Evolutionary conservation across 2,888 invertebrate species (phyloP), one percentile per base, ranked within the genome.

Genomic region (Pammene fasciana): DNA sequence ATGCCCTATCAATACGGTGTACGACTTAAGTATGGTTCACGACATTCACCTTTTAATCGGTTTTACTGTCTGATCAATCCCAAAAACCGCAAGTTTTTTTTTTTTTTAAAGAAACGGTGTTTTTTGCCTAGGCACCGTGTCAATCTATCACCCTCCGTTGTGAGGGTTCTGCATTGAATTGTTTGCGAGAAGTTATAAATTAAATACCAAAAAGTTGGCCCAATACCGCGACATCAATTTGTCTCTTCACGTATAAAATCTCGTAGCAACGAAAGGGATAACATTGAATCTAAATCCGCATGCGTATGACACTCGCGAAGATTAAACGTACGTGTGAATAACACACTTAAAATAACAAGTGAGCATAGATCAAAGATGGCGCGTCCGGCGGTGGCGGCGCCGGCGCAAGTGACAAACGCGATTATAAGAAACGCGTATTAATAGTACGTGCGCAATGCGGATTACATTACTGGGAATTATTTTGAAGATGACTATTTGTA

Each of bases 341-440:
- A 68, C 67, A 67, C 67, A 68, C 57, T 68, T 65, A 68, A 68
- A 68, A 68, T 68, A 68, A 68, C 52, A 45, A 68, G 68, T 65
- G 68, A 68, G 64, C 64, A 45, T 68, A 59, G 68, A 70, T 70
- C 70, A 70, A 70, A 70, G 70, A 70, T 70, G 70, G 70, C 70
- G 70, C 50, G 64, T 68, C 64, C 55, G 57, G 70, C 54, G 62
- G 62, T 45, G 41, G 57, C 70, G 67, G 45, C 16, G 43, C 10
- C 13, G 7, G 43, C 43, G 50, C 18, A 9, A 26, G 84, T 83
- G 82, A 85, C 84, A 85, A 83, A 82, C 78, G 75, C 75, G 74
- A 82, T 85, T 82, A 78, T 80, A 76, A 77, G 82, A 81, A 82
- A 74, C 80, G 82, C 78, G 43, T 71, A 71, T 67, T 54, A 62